Percentiles rank a stretch among this genome's conserved stretches.
These are phyloP conservation scores for Myotis davidii DNA, from an alignment of 2,113 vertebrate genomes.

Conservation along the genomic window DNA sequence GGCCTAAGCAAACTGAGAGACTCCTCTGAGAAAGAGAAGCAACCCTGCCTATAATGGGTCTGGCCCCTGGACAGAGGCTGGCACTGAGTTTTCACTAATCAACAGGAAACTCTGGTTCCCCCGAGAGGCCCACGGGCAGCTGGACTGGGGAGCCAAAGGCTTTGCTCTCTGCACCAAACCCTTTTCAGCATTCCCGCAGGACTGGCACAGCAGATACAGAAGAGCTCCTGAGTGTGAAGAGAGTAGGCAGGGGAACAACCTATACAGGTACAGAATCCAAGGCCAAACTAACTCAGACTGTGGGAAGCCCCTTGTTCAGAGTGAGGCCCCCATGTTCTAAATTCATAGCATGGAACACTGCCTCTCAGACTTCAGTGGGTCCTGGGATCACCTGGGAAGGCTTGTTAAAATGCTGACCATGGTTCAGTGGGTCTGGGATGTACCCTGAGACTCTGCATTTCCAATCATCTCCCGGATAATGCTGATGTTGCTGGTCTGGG, in stretches of 20 bases:
- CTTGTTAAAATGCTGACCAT: not conserved
- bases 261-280: not conserved
- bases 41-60: not conserved
- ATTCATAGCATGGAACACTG: not conserved
- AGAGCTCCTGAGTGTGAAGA: not conserved
- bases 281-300: not conserved
- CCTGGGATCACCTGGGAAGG: not conserved
- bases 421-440: not conserved
- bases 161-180: not conserved
- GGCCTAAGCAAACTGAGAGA: not conserved
- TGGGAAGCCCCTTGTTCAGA: not conserved
- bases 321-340: not conserved
- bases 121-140: not conserved
- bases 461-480: not conserved
- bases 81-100: not conserved
- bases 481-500: not conserved
- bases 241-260: accelerated
- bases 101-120: too few species aligned
- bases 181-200: not conserved
- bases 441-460: not conserved
- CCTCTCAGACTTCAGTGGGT: not conserved
- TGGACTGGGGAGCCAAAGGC: not conserved
- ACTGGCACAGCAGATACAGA: not conserved
- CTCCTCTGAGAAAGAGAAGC: not conserved
- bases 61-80: not conserved